Conservation (phyloP, 2,888 invertebrate species). For the Synanthedon andrenaeformis region DNA sequence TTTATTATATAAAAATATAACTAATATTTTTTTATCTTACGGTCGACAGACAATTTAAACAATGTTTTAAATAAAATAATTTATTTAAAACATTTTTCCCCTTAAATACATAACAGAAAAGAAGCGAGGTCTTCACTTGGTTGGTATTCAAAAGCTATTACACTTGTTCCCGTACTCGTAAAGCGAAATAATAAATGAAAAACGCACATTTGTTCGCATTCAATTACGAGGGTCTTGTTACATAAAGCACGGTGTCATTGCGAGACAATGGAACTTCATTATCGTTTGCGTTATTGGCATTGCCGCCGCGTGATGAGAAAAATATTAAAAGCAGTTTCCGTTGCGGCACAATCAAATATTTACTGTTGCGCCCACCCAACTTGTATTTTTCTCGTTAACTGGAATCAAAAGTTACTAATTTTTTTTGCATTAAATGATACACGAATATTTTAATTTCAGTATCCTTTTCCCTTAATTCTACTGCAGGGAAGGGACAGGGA, state of each 20-base stretch:
- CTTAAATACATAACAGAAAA: no score
- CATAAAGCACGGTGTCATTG: slow-evolving; percentile 1
- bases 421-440: no score
- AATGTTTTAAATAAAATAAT: no score
- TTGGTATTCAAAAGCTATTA: background rate
- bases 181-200: background rate
- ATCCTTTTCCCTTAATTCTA: no score
- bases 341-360: background rate
- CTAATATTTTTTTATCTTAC: no score
- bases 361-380: background rate
- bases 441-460: no score
- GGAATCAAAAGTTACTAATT: no score
- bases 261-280: slow-evolving; percentile 4
- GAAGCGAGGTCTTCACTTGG: no score
- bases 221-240: slow-evolving; percentile 2
- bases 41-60: no score
- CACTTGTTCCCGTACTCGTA: background rate
- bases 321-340: background rate
- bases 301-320: background rate
- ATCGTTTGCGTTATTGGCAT: slow-evolving; percentile 2
- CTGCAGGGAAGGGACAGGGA: no score
- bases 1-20: no score
- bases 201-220: slow-evolving; percentile 2
- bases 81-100: no score
- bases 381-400: background rate